These are phyloP conservation scores for Fulmarus glacialis DNA, from an alignment of 2,113 vertebrate species.

Conservation along the genomic window DNA sequence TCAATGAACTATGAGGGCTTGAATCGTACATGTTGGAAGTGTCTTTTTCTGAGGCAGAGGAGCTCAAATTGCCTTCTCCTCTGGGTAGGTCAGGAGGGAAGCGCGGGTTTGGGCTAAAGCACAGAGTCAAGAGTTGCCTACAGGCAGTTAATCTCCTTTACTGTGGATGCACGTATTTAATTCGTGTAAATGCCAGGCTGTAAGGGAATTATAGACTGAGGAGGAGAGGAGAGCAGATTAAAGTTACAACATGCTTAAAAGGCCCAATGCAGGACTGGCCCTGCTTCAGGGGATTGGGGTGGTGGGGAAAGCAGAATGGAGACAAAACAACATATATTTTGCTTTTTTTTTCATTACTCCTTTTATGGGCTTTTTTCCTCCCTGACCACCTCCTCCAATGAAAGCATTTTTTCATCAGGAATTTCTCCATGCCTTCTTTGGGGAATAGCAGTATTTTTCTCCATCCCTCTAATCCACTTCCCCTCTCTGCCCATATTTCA, in stretches of 20 bases:
- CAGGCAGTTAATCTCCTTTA: background rate
- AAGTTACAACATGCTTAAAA: background rate
- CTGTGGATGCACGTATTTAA: background rate
- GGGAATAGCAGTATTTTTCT: background rate
- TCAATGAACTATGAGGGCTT: fast-evolving
- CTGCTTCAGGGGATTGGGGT: background rate
- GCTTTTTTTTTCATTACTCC: conserved; percentile 6
- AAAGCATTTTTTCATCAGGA: background rate
- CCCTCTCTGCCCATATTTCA: background rate
- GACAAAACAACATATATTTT: background rate
- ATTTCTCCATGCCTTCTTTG: background rate
- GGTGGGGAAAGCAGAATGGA: background rate
- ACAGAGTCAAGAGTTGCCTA: background rate
- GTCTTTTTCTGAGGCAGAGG: background rate
- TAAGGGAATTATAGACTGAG: background rate
- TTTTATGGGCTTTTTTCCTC: background rate
- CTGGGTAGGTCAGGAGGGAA: background rate
- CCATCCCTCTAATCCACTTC: background rate
- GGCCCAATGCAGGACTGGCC: background rate
- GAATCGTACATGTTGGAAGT: fast-evolving
- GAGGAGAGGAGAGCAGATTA: background rate
- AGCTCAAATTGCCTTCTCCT: background rate
- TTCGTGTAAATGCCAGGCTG: background rate
- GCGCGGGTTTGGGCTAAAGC: background rate
- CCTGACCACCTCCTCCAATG: background rate